Base-by-base conservation (phyloP, 2,888 invertebrate genomes). In the Allacma fusca region DNA sequence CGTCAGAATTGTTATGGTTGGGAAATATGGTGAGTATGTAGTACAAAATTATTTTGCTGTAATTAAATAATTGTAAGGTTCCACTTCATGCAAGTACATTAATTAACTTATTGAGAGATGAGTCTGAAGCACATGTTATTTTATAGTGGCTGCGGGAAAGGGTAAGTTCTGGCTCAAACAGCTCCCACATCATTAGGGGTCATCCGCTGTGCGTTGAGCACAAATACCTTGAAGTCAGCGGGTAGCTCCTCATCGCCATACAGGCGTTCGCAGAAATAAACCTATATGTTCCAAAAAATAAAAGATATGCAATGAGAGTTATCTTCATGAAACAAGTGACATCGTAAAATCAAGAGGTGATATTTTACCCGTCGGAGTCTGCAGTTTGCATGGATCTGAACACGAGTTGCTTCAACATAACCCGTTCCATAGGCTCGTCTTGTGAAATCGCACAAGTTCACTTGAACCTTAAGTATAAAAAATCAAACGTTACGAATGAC, bases 301-400 rank as follows among this genome's bases (percentile, higher is more conserved):
- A 64, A 9, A 50, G 16, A 50, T 50, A 19, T 50, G 50, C n/a
- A 40, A 50, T 50, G 2, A 50, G n/a, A 1, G 2, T 19, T 19
- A 50, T 19, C 19, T 50, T 50, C 19, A 13, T 16, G 2, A 50
- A n/a, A n/a, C n/a, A 34, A 34, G 34, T 50, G 4, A 12, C 16
- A 1, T 50, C 50, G 16, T 50, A 50, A 50, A n/a, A 5, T n/a
- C 1, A 16, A 69, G 40, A 50, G 2, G n/a, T 50, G 19, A 50
- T 34, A 9, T 34, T 34, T 34, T 9, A 91, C 89, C 78, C 91
- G 87, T 69, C 91, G 87, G 72, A 91, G 87, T 76, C 91, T 87
- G 85, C 91, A 91, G 86, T 91, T 91, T 74, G 90, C 91, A 86
- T 91, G 90, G 84, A 91, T 90, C 88, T 91, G 87, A 79, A 90